A percentile compares a stretch with the other conserved stretches of the same genome.
phyloP scores from a whole-genome alignment of 2,797 vertebrate genomes.

The Morus bassanus region DNA sequence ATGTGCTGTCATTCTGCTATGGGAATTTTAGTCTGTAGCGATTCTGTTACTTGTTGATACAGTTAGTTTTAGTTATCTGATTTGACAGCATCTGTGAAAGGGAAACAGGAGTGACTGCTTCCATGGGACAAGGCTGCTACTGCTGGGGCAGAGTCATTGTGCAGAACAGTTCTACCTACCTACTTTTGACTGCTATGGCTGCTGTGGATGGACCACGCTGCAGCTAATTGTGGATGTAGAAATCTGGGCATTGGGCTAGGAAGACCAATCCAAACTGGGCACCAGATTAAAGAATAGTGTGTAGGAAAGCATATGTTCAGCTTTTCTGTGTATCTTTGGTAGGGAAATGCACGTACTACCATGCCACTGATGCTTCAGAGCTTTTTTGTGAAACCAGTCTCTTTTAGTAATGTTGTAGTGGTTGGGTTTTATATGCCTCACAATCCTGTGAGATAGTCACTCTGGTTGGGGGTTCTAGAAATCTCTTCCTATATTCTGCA shows the following conservation, averaged over 20 bases:
- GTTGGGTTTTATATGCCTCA: neutral
- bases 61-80: neutral
- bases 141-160: neutral
- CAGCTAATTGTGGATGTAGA: neutral
- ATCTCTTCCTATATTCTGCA: neutral
- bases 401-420: neutral
- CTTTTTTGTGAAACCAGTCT: neutral
- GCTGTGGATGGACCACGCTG: neutral
- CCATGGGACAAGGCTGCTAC: neutral
- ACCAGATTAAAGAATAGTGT: neutral
- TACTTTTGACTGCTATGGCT: neutral
- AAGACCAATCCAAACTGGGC: neutral
- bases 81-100: neutral
- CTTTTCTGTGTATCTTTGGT: neutral
- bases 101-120: neutral
- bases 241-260: neutral
- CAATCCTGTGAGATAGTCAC: neutral
- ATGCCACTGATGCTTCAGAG: neutral
- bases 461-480: neutral
- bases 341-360: neutral
- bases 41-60: neutral
- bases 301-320: neutral
- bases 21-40: neutral
- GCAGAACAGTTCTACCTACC: neutral
- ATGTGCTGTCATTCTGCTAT: neutral